A percentile compares a stretch with the other conserved stretches of the same genome.
These are phyloP conservation scores for Acanthosepion pharaonis DNA, from an alignment of 2,888 invertebrate genomes.

Conservation along the genomic window DNA sequence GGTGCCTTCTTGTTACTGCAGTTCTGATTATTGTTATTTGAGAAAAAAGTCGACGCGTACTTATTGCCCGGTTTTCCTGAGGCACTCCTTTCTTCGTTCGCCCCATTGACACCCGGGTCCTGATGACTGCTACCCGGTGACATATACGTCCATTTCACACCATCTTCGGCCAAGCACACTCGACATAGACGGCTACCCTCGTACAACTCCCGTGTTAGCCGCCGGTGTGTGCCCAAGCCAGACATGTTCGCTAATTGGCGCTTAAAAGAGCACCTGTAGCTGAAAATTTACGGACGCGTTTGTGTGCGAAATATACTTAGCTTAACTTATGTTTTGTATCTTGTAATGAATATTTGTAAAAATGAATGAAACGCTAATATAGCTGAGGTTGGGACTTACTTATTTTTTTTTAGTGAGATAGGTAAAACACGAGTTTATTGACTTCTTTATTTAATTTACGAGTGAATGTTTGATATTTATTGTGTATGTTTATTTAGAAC, in stretches of 20 bases:
- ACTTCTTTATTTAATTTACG: no score
- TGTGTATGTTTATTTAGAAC: no score
- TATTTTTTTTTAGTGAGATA: no score
- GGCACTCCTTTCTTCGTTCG: neutral
- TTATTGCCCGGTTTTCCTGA: neutral
- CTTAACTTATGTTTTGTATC: no score
- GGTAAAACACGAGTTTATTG: no score
- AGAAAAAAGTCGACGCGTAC: neutral
- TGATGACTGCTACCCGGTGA: neutral
- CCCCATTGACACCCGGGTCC: neutral
- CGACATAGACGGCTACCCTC: neutral
- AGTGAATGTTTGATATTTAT: no score
- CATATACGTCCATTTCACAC: neutral
- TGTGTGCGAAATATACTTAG: no score
- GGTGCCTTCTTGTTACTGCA: neutral
- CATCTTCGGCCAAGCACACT: neutral
- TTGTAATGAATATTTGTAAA: no score
- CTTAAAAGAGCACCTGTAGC: neutral
- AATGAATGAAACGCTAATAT: no score
- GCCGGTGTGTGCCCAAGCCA: neutral
- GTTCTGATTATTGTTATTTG: neutral
- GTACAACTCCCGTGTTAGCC: slow-evolving; percentile 7
- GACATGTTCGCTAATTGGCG: neutral
- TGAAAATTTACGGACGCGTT: neutral
- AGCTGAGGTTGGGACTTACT: no score